Base-by-base conservation (phyloP, 2,888 invertebrate species). In the Stenurella melanura region DNA sequence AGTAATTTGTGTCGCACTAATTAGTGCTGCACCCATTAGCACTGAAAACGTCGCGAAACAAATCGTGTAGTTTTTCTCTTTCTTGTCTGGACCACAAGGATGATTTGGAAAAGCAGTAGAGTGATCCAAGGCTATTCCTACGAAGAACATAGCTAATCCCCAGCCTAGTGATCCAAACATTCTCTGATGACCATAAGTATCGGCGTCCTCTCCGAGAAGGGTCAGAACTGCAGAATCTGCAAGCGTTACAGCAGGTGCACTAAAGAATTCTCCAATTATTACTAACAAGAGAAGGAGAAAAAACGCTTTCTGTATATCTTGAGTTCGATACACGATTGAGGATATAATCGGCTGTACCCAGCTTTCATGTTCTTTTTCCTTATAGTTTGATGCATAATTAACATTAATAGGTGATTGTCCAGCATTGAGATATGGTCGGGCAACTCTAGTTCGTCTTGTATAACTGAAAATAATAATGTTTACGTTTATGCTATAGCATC, bases 131-230 rank as follows among this genome's bases (percentile, higher is more conserved):
- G 96, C 97, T 85, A 98, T 97, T 68, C 97, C 97, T 77, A 99
- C 98, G 88, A 99, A 95, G 90, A 99, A 99, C 99, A 99, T 99
- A 63, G 99, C 96, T 83, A 99, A 91, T 34, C 98, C 99, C 99
- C 99, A 99, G 61, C 99, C 99, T 74, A 98, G 91, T 18, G 98
- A 98, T 0, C 87, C 87, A 30, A 83, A 79, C 79, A 79, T 98
- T 83, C 99, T 93, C 90, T 99, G 99, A 86, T 97, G 96, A 0
- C 98, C 98, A 89, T 99, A 97, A 83, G 95, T 93, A 86, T 96
- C 96, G 0, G 95, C 95, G 87, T 96, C 96, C 87, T 97, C 97
- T 0, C 97, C 97, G 0, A 98, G 92, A 81, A 97, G 91, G 4
- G 96, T 96, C 78, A 97, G 95, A 58, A 96, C 97, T 7, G 97